Percentiles rank a stretch among this genome's conserved stretches.
Evolutionary conservation across 1,140 invertebrate species (phyloP).

Genomic region (Tetragnatha versicolor): DNA sequence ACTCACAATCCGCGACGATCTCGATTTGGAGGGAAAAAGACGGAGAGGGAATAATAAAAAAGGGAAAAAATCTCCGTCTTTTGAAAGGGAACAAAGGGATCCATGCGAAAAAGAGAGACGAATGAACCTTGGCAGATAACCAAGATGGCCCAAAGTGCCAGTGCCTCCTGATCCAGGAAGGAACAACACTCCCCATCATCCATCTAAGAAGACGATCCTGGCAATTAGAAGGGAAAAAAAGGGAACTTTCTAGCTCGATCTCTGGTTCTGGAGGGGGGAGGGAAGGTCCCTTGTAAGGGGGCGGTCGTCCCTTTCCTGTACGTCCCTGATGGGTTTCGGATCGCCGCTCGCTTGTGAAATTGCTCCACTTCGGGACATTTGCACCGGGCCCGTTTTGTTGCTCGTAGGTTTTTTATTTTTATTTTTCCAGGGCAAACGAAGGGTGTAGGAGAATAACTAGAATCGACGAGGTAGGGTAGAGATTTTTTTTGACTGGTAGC

Average conservation of each 20-base stretch:
- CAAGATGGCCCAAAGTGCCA: constrained; percentile 28
- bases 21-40: neutral
- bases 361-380: constrained; percentile 16
- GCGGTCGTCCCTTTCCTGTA: neutral
- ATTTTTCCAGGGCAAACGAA: neutral
- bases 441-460: no score
- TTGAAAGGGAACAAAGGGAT: constrained; percentile 28
- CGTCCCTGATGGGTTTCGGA: constrained; percentile 14
- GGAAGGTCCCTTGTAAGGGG: neutral
- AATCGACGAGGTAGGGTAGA: no score
- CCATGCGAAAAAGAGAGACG: constrained; percentile 3
- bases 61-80: neutral
- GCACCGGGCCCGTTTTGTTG: neutral
- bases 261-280: neutral
- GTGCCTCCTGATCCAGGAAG: neutral
- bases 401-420: constrained; percentile 1
- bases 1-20: no score
- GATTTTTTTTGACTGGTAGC: no score
- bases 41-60: neutral
- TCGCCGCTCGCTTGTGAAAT: constrained; percentile 32
- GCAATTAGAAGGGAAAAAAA: constrained; percentile 34
- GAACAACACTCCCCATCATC: constrained; percentile 20
- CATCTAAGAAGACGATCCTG: constrained; percentile 29
- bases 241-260: neutral
- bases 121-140: constrained; percentile 28